Evolutionary conservation across 2,888 invertebrate genomes (phyloP).

Genomic region (Colostygia pectinataria): DNA sequence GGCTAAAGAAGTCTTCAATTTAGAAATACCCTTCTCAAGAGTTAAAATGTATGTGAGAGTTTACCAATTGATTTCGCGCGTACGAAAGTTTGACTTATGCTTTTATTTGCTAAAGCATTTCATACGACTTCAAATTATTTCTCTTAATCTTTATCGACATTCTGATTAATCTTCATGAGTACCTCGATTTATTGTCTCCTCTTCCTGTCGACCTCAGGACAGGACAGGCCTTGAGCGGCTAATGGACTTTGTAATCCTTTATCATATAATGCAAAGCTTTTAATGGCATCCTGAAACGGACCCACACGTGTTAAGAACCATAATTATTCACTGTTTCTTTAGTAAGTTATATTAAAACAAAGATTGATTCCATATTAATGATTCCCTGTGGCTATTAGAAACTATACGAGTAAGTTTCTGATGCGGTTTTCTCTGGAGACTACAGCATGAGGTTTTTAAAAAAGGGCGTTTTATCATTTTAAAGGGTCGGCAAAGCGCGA

Average conservation of each 20-base stretch:
- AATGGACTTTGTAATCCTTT: slow-evolving; percentile 24
- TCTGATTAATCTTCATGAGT: slow-evolving; percentile 10
- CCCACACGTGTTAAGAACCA: neutral
- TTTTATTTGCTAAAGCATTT: neutral
- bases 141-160: no score
- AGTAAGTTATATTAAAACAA: neutral
- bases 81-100: no score
- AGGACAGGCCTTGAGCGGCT: slow-evolving; percentile 20
- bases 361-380: neutral
- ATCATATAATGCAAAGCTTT: neutral
- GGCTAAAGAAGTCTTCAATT: no score
- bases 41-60: no score
- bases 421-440: no score
- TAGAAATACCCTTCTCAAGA: no score
- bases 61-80: no score
- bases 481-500: no score
- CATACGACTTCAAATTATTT: neutral
- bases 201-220: slow-evolving; percentile 31
- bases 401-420: no score
- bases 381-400: no score
- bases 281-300: neutral
- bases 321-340: neutral
- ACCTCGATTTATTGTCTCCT: slow-evolving; percentile 7
- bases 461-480: no score
- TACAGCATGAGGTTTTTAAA: no score